Percentiles rank a stretch among this genome's conserved stretches.
These are phyloP conservation scores for Anguilla megastoma DNA, from an alignment of 2,797 vertebrate species.

Conservation along the genomic window DNA sequence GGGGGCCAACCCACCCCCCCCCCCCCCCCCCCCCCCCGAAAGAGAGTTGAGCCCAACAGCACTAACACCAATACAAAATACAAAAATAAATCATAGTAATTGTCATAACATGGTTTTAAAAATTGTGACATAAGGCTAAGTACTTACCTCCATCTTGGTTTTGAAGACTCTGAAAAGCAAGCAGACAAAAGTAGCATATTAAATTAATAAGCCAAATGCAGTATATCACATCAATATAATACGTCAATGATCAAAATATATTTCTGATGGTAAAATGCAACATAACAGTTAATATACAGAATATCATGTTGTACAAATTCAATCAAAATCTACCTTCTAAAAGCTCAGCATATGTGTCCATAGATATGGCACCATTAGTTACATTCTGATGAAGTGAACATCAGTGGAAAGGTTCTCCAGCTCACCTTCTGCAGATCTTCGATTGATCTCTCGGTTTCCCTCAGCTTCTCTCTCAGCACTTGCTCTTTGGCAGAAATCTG, in stretches of 20 bases:
- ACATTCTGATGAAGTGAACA: not conserved
- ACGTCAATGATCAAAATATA: not conserved
- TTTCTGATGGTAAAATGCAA: not conserved
- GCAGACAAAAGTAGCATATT: slow-evolving; percentile 50
- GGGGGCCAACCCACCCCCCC: no score
- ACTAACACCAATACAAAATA: no score
- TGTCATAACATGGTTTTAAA: not conserved
- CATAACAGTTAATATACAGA: not conserved
- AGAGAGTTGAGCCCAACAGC: not conserved
- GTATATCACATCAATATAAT: no score
- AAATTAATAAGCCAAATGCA: not conserved
- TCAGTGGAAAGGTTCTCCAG: not conserved
- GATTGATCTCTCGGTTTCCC: slow-evolving; percentile 89
- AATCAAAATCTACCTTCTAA: not conserved
- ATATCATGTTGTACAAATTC: not conserved
- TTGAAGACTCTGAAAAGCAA: slow-evolving; percentile 83
- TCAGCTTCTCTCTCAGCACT: slow-evolving; percentile 88
- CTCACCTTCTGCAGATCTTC: slow-evolving; percentile 91
- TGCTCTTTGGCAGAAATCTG: slow-evolving; percentile 96
- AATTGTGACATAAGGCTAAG: slow-evolving; percentile 18
- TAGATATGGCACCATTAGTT: not conserved
- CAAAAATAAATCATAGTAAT: no score
- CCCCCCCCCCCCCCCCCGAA: not conserved
- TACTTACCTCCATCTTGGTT: slow-evolving; percentile 84
- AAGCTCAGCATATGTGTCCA: not conserved